A percentile compares a stretch with the other conserved stretches of the same genome.
These are phyloP conservation scores for Platycheirus rosarum DNA, from an alignment of 2,888 invertebrate genomes.

Conservation along the genomic window DNA sequence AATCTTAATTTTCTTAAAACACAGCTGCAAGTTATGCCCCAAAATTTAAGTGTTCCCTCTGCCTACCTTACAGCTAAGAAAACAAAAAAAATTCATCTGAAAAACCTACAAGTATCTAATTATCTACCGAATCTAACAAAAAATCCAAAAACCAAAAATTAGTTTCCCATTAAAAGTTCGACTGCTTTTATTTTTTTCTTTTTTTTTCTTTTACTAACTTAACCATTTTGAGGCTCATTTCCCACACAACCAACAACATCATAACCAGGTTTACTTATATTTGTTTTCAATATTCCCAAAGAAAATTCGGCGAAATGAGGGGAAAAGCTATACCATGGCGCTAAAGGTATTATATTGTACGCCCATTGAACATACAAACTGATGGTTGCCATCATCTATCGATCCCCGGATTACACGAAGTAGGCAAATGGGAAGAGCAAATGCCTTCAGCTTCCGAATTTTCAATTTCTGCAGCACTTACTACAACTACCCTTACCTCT, in stretches of 20 bases:
- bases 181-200: no score
- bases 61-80: no score
- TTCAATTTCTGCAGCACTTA: constrained; percentile 56
- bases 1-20: no score
- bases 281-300: constrained; percentile 14
- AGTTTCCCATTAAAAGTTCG: no score
- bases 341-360: constrained; percentile 32
- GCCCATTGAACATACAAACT: constrained; percentile 50
- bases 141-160: no score
- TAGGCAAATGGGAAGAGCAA: background rate
- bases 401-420: constrained; percentile 19
- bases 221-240: constrained; percentile 16
- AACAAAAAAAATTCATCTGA: no score
- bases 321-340: no score
- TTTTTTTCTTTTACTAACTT: constrained; percentile 1
- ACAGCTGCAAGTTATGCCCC: no score
- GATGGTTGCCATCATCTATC: constrained; percentile 21
- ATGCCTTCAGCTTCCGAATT: constrained; percentile 30
- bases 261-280: constrained; percentile 2
- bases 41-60: no score
- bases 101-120: no score
- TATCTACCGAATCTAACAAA: no score
- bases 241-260: constrained; percentile 1
- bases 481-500: background rate
- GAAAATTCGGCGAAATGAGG: background rate